Evolutionary conservation across 2,888 invertebrate genomes (phyloP), one percentile per base, ranked within the genome.

Genomic region (Chorisops tibialis): DNA sequence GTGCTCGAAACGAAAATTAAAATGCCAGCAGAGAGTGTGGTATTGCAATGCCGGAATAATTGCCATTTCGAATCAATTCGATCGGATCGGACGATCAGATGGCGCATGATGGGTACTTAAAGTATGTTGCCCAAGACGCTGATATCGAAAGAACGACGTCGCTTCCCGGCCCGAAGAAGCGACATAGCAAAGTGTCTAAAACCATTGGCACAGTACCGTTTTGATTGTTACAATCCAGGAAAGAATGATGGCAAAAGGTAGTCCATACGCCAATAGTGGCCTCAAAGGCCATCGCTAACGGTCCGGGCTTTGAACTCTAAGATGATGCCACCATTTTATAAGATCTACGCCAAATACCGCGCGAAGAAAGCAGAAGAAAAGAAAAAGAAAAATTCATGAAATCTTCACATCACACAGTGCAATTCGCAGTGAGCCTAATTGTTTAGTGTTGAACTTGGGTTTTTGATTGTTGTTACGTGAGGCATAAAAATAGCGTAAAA

Each of bases 191-290:
- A 56, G 56, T 56, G 56, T 45, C 45, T 56, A 45, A 56, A 43
- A 56, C 56, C 45, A 56, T 56, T 56, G 56, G 56, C 56, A 43
- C 56, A 43, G 56, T 56, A 56, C 56, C 56, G 56, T 56, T 56
- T 56, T 45, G 45, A 45, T 56, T 56, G 56, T 56, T 56, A 50
- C 16, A 18, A 50, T 4, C 14, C 18, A 35, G 30, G 18, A 30
- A 45, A 43, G 56, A 43, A 56, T 35, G 19, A 35, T 35, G 48
- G 48, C 14, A 22, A n/a, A 48, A 22, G 24, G 48, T 24, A 7
- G 24, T 39, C 1, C 30, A 30, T 30, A 9, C 30, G 14, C 45
- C 14, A 41, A 56, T 30, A 30, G 45, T 39, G 45, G 56, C 45
- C 56, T n/a, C 43, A 43, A 56, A 56, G 56, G 45, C 56, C 56